Evolutionary conservation across 2,797 vertebrate species (phyloP), one percentile per base, ranked within the genome.

Genomic region (Sarcoramphus papa): DNA sequence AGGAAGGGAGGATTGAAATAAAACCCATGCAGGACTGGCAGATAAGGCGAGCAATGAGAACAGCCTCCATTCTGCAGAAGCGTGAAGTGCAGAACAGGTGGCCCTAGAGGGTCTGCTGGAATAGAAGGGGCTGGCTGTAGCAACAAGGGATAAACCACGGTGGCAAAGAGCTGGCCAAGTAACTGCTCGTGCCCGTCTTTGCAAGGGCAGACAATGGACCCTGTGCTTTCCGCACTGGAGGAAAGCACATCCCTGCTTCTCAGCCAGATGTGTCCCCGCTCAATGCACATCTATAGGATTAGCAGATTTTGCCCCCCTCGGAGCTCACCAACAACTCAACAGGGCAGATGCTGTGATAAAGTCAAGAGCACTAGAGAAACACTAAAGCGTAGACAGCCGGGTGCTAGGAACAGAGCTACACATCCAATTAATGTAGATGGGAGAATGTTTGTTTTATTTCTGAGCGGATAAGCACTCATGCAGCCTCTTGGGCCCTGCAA

Each of bases 1-100:
- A 94, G 87, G 94, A 95, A 95, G 96, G 78, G 81, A 90, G 96
- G 91, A 95, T 69, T 94, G 86, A 88, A 92, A 86, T 37, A n/a
- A 93, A 96, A 78, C 63, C 90, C 63, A 19, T 3, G 7, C 33
- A 33, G 93, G 87, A 91, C 1, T 1, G 77, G 84, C 86, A 73
- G 79, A 35, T 7, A 9, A 43, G 54, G 68, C 1, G 3, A 24
- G 68, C 0, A 9, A 3, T 13, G 70, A n/a, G 57, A 92, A 31
- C 15, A 35, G 72, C 28, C 85, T 35, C 68, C 2, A 1, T 14
- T 7, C 54, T 37, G 41, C 2, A 1, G 70, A 13, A 68, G 60
- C 6, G 0, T 5, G 5, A 22, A 24, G 24, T 0, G 33, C 35
- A 35, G 62, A 18, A 12, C 37, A 16, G 35, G 45, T 6, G 0